phyloP scores from a whole-genome alignment of 2,113 vertebrate species.

The Pseudopipra pipra region DNA sequence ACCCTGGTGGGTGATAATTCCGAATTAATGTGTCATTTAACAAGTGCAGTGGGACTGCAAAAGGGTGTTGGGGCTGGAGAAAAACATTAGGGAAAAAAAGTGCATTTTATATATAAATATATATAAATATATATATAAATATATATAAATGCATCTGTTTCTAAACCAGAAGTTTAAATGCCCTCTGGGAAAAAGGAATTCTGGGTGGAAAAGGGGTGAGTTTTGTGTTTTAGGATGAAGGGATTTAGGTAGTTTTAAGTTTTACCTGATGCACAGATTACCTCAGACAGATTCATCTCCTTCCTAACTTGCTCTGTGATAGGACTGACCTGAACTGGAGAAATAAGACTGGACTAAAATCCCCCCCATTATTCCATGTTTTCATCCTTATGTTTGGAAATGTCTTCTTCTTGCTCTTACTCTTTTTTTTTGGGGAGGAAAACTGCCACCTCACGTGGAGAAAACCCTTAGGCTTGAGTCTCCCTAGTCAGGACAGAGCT shows the following conservation, averaged over 20 bases:
- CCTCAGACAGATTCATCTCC: constrained; percentile 49
- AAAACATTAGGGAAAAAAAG: neutral
- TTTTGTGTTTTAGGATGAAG: neutral
- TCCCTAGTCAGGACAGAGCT: neutral
- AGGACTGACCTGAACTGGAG: neutral
- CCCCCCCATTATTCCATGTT: neutral
- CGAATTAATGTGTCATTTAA: neutral
- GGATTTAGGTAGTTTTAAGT: neutral
- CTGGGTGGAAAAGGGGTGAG: neutral
- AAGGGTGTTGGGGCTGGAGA: neutral
- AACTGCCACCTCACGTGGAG: neutral
- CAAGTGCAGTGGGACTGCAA: neutral
- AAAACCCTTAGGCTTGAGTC: neutral
- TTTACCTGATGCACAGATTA: neutral
- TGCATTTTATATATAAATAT: neutral
- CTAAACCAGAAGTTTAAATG: neutral
- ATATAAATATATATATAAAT: neutral
- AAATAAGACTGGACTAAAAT: neutral
- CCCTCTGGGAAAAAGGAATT: neutral
- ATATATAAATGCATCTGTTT: neutral
- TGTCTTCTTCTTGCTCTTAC: neutral
- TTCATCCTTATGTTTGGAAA: neutral
- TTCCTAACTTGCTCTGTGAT: neutral
- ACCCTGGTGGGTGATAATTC: neutral
- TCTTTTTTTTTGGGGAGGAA: neutral